A percentile compares a stretch with the other conserved stretches of the same genome.
Conservation (phyloP, 2,888 invertebrate species). For the Spisula solida region DNA sequence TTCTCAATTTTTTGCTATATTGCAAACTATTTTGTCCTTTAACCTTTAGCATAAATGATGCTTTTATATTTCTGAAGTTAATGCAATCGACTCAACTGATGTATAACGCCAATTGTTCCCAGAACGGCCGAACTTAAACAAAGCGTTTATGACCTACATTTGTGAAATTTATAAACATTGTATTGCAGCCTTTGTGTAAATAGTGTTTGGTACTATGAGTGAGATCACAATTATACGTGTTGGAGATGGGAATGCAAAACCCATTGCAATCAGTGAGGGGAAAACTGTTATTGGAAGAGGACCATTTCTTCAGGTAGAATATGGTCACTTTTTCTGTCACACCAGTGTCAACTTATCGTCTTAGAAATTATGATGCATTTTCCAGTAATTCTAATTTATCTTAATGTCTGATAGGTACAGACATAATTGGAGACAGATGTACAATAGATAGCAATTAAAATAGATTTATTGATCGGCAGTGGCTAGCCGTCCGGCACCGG, state of each 20-base stretch:
- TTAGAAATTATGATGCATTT: too few species aligned
- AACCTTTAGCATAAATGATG: not conserved
- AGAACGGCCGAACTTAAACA: not conserved
- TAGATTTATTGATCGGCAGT: too few species aligned
- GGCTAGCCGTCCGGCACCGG: too few species aligned
- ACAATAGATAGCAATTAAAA: too few species aligned
- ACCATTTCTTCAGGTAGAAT: constrained; percentile 83
- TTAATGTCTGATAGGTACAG: too few species aligned
- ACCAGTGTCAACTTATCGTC: too few species aligned
- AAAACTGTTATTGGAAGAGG: constrained; percentile 85
- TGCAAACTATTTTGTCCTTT: not conserved
- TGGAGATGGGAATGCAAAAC: constrained; percentile 74
- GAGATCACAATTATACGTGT: constrained; percentile 75
- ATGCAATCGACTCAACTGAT: not conserved
- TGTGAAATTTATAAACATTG: constrained; percentile 19
- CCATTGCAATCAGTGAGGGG: constrained; percentile 76
- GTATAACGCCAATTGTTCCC: not conserved
- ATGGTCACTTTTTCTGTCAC: too few species aligned
- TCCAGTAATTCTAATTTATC: too few species aligned
- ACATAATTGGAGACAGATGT: too few species aligned
- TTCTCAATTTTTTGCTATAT: not conserved
- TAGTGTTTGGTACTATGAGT: constrained; percentile 67
- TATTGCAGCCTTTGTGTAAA: not conserved
- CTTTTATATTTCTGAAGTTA: not conserved
- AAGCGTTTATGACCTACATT: constrained; percentile 57